A percentile compares a stretch with the other conserved stretches of the same genome.
These are phyloP conservation scores for Drymodes brunneopygia DNA, from an alignment of 2,113 vertebrate genomes.

Conservation along the genomic window DNA sequence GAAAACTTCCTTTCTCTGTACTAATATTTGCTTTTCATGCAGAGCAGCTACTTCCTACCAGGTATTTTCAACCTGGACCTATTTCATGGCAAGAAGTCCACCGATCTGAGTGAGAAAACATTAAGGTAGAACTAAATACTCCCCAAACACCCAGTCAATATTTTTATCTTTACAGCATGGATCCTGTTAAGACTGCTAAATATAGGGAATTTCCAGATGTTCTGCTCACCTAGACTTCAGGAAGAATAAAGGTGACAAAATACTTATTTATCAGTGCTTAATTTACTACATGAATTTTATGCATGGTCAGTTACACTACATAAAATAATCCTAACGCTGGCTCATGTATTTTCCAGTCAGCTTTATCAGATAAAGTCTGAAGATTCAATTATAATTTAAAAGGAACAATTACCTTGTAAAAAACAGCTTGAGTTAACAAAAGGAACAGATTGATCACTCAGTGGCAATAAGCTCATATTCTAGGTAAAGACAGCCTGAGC, in stretches of 20 bases:
- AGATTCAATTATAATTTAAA: conserved; percentile 3
- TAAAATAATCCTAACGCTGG: background rate
- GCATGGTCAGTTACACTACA: background rate
- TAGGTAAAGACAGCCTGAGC: background rate
- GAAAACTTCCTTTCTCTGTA: background rate
- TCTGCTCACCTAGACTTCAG: background rate
- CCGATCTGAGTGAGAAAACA: background rate
- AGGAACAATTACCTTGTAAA: background rate
- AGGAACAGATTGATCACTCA: background rate
- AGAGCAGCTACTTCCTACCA: background rate
- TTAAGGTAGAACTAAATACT: background rate
- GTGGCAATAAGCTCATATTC: background rate
- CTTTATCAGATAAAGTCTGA: background rate
- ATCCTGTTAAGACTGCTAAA: background rate
- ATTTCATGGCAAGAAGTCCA: background rate
- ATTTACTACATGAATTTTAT: background rate
- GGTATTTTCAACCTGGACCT: background rate
- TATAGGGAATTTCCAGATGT: background rate
- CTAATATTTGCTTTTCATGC: background rate
- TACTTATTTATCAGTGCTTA: background rate
- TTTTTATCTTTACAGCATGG: background rate
- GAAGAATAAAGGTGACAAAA: background rate
- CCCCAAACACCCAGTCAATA: background rate
- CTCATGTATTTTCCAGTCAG: background rate
- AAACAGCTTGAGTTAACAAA: background rate